These are phyloP conservation scores for Anoplopoma fimbria DNA, from an alignment of 2,113 vertebrate genomes.

Conservation along the genomic window DNA sequence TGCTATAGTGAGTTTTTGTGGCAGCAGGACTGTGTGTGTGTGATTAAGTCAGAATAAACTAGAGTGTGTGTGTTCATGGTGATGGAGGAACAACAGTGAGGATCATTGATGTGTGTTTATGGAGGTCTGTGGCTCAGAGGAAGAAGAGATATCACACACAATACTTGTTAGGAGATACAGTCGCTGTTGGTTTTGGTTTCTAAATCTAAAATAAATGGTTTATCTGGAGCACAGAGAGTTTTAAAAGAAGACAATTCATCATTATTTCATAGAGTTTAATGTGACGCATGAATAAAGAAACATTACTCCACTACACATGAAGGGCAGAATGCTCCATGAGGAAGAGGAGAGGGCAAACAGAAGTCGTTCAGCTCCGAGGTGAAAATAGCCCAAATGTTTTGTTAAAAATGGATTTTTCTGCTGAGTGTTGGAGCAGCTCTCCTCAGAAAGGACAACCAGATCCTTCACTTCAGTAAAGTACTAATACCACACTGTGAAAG, in stretches of 20 bases:
- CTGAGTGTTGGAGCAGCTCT: background rate
- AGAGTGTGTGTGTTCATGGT: background rate
- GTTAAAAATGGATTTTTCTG: background rate
- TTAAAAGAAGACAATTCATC: background rate
- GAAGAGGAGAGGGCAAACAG: background rate
- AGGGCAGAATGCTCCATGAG: background rate
- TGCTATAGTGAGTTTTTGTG: background rate
- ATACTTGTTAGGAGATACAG: background rate
- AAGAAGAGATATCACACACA: too few relatives aligned
- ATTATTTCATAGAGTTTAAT: conserved; percentile 2
- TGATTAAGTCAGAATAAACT: background rate
- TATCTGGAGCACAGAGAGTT: background rate
- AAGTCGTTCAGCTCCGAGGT: background rate
- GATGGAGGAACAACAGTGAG: too few relatives aligned
- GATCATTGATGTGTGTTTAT: too few relatives aligned
- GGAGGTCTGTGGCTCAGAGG: too few relatives aligned
- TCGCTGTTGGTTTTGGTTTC: background rate
- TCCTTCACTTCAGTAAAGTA: background rate
- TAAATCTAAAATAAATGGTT: background rate
- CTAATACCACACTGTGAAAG: background rate
- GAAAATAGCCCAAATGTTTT: background rate
- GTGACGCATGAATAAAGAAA: conserved; percentile 12
- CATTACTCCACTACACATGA: background rate
- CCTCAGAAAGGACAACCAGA: background rate
- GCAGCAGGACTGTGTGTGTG: background rate